Conservation (phyloP, 1,140 invertebrate species). For the Pemphigus obesinymphae region DNA sequence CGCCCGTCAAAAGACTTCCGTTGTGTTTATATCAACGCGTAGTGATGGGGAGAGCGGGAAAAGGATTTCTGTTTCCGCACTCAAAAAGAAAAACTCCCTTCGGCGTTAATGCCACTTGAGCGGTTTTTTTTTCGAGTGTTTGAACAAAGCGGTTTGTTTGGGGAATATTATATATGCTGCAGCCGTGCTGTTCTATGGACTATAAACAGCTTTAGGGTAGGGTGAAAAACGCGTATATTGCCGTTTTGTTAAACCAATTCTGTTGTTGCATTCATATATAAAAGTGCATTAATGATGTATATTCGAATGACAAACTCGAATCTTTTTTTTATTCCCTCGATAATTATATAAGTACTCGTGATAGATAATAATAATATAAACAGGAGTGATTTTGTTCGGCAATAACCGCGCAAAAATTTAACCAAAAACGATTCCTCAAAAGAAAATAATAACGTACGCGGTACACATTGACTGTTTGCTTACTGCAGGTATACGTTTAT, state of each 20-base stretch:
- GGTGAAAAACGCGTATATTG: background rate
- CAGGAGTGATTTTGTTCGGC: background rate
- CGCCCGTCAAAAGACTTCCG: constrained; percentile 28
- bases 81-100: constrained; percentile 27
- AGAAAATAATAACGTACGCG: no score
- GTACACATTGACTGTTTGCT: no score
- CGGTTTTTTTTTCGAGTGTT: constrained; percentile 32
- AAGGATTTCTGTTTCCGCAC: constrained; percentile 18
- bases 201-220: background rate
- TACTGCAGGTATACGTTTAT: no score
- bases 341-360: background rate
- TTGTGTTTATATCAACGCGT: background rate
- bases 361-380: background rate
- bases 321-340: background rate
- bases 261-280: background rate
- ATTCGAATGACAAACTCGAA: background rate
- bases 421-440: background rate
- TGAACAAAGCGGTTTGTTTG: constrained; percentile 40
- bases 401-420: background rate
- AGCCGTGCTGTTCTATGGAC: background rate
- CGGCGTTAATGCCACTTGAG: constrained; percentile 28
- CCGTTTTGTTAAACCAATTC: constrained; percentile 27
- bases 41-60: background rate
- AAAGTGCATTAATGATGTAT: background rate
- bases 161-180: background rate